These are phyloP conservation scores for Camponotus pennsylvanicus DNA, from an alignment of 1,140 invertebrate genomes.

Conservation along the genomic window DNA sequence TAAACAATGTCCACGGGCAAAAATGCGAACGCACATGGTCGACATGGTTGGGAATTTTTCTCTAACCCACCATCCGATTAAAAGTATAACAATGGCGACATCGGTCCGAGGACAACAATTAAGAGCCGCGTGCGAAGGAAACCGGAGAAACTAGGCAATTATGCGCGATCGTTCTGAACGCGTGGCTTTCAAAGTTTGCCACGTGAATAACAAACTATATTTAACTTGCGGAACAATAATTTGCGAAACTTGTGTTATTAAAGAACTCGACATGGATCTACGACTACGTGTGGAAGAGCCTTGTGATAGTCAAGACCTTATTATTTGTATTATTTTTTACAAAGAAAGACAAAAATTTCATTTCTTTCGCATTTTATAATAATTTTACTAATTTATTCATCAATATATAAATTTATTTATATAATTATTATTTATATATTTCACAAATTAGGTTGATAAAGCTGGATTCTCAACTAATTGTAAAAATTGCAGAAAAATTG, in stretches of 20 bases:
- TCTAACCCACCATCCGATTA: constrained; percentile 52
- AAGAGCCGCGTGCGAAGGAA: constrained; percentile 60
- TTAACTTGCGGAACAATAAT: constrained; percentile 26
- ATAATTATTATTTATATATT: neutral
- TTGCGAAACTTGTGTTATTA: constrained; percentile 11
- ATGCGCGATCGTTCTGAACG: constrained; percentile 51
- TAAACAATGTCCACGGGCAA: constrained; percentile 35
- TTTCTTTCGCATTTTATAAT: neutral
- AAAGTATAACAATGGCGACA: constrained; percentile 61
- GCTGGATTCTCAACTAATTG: neutral
- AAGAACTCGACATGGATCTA: neutral
- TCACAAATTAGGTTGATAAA: neutral
- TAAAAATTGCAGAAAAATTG: neutral
- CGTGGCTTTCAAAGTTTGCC: constrained; percentile 55
- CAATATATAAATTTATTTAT: constrained; percentile 2
- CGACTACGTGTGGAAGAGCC: neutral
- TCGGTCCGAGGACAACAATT: constrained; percentile 57
- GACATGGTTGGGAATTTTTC: constrained; percentile 44
- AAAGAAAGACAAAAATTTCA: neutral
- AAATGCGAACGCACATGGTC: constrained; percentile 3
- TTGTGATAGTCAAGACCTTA: neutral
- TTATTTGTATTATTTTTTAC: neutral
- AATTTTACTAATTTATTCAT: neutral
- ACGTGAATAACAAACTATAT: constrained; percentile 15
- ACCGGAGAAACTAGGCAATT: constrained; percentile 65